A percentile compares a stretch with the other conserved stretches of the same genome.
phyloP scores from a whole-genome alignment of 2,797 vertebrate genomes.

The Corythornis leucogaster region DNA sequence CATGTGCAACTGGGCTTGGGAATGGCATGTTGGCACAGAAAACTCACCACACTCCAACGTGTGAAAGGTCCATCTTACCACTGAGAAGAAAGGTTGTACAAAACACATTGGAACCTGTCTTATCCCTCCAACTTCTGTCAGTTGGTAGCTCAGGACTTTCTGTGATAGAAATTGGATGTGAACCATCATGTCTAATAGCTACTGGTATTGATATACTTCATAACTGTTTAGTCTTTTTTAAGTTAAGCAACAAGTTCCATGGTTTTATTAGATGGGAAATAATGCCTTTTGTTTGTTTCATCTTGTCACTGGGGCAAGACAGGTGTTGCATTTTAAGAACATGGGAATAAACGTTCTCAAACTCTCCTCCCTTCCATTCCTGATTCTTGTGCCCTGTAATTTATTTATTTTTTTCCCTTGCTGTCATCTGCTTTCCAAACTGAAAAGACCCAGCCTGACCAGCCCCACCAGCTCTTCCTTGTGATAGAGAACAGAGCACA shows the following conservation, averaged over 20 bases:
- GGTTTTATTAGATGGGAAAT: not conserved
- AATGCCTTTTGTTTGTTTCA: not conserved
- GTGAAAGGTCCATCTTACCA: not conserved
- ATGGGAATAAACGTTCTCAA: not conserved
- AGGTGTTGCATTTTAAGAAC: not conserved
- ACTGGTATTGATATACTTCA: not conserved
- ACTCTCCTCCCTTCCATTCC: not conserved
- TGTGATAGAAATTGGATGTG: not conserved
- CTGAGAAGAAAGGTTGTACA: not conserved
- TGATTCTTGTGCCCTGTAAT: not conserved
- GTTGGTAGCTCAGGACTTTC: not conserved
- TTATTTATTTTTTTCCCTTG: not conserved
- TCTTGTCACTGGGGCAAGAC: not conserved
- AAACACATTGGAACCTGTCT: not conserved
- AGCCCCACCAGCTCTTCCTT: not conserved
- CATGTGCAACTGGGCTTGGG: not conserved
- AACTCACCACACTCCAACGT: not conserved
- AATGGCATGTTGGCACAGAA: not conserved
- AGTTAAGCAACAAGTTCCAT: not conserved
- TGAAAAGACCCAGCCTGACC: not conserved
- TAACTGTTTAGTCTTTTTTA: not conserved
- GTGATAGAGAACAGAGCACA: not conserved
- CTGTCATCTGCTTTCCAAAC: not conserved
- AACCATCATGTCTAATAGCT: not conserved
- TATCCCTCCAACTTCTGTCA: not conserved